Conservation (phyloP, 2,113 vertebrate genomes). For the Pelodiscus sinensis region DNA sequence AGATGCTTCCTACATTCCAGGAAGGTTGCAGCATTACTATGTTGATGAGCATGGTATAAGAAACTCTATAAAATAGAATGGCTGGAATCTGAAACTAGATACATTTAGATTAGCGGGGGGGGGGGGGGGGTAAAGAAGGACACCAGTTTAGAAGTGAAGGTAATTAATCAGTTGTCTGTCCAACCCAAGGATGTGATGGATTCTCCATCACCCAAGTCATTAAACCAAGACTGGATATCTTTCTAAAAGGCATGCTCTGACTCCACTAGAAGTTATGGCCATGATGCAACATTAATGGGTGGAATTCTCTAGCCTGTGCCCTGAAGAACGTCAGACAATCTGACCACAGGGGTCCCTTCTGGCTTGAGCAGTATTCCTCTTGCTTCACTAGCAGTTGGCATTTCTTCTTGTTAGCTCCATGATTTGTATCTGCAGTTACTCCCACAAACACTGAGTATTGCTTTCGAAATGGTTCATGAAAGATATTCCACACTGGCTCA, state of each 20-base stretch:
- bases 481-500: not conserved
- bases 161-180: not conserved
- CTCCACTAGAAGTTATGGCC: not conserved
- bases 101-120: not conserved
- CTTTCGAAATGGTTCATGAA: not conserved
- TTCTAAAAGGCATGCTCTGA: not conserved
- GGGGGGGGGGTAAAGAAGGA: too few relatives aligned
- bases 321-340: not conserved
- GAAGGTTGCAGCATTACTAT: not conserved
- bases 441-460: not conserved
- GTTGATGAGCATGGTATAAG: not conserved
- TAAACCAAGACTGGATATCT: not conserved
- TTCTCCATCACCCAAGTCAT: not conserved
- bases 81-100: not conserved
- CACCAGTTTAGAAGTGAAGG: not conserved
- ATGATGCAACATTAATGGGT: not conserved
- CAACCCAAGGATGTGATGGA: not conserved
- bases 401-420: conserved; percentile 18
- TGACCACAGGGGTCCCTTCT: not conserved
- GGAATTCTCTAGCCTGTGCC: not conserved
- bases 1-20: not conserved
- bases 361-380: accelerated
- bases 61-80: not conserved
- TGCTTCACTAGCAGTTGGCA: not conserved
- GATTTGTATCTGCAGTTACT: not conserved